Percentiles rank a stretch among this genome's conserved stretches.
These are phyloP conservation scores for Pogoniulus pusillus DNA, from an alignment of 2,797 vertebrate species.

Conservation along the genomic window DNA sequence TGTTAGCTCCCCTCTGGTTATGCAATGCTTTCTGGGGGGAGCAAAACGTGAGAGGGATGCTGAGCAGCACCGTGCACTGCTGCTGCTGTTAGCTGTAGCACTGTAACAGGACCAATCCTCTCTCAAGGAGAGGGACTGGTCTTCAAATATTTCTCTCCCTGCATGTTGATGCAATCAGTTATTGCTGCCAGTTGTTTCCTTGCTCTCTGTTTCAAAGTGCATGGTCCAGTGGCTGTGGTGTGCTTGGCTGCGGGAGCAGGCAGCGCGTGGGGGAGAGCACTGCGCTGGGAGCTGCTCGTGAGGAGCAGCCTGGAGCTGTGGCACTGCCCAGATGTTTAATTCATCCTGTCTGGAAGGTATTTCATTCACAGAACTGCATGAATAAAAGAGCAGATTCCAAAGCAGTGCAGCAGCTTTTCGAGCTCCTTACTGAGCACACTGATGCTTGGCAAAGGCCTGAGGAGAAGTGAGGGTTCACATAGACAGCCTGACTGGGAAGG, in stretches of 20 bases:
- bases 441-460: neutral
- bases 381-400: neutral
- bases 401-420: neutral
- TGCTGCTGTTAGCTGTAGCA: neutral
- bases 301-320: neutral
- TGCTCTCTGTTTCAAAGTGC: neutral
- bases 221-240: neutral
- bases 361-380: neutral
- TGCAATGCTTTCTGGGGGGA: neutral
- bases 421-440: neutral
- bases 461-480: neutral
- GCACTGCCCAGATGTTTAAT: constrained; percentile 5
- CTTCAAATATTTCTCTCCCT: neutral
- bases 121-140: neutral
- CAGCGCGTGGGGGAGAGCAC: neutral
- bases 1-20: neutral
- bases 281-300: neutral
- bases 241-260: neutral
- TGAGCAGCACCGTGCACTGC: neutral
- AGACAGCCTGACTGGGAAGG: no score
- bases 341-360: neutral
- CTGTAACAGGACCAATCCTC: neutral
- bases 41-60: neutral
- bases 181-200: neutral
- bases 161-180: neutral